Percentiles rank a stretch among this genome's conserved stretches.
These are phyloP conservation scores for Sphecodes monilicornis DNA, from an alignment of 2,888 invertebrate species.

Conservation along the genomic window DNA sequence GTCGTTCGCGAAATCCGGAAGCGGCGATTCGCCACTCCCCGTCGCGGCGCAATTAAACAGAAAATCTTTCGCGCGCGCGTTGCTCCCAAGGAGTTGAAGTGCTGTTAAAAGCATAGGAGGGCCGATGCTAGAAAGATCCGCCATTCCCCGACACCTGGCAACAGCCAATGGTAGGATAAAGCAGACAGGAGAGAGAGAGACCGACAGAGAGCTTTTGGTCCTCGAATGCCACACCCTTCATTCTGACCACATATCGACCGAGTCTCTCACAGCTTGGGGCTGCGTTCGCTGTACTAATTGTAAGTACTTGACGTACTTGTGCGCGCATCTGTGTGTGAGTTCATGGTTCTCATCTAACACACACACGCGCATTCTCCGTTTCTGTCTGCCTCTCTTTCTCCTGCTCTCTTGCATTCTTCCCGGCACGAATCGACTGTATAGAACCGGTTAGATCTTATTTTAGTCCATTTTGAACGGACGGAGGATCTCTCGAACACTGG, in stretches of 20 bases:
- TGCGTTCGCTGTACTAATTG: conserved; percentile 63
- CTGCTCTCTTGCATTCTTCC: neutral
- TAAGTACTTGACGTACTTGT: conserved; percentile 59
- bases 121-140: conserved; percentile 70
- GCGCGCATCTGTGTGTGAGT: conserved; percentile 54
- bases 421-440: neutral
- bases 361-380: neutral
- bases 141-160: conserved; percentile 80
- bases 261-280: conserved; percentile 63
- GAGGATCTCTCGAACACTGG: neutral
- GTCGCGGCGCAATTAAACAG: conserved; percentile 32
- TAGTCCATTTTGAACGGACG: neutral
- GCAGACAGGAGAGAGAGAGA: conserved; percentile 66
- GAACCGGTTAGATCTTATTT: conserved; percentile 14
- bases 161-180: conserved; percentile 79
- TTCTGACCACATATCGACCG: conserved; percentile 82
- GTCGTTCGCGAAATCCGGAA: conserved; percentile 33
- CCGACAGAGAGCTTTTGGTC: conserved; percentile 74
- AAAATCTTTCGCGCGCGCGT: conserved; percentile 17
- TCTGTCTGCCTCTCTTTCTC: neutral
- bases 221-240: conserved; percentile 83
- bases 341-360: conserved; percentile 13
- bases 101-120: conserved; percentile 53
- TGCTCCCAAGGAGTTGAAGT: conserved; percentile 44
- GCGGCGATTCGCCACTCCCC: neutral